These are phyloP conservation scores for Macaria notata DNA, from an alignment of 2,888 invertebrate genomes.

Conservation along the genomic window DNA sequence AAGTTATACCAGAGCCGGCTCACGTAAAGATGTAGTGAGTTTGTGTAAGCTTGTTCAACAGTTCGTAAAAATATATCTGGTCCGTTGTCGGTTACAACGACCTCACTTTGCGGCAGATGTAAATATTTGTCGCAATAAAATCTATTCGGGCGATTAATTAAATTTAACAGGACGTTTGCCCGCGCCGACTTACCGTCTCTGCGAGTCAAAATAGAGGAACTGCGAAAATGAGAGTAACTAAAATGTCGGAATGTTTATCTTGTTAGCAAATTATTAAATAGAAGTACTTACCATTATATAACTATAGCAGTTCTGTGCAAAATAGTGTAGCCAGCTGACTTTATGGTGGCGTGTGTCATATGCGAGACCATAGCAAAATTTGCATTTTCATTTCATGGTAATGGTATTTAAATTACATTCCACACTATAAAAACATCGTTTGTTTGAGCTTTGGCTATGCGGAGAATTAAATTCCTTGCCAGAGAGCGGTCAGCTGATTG, in stretches of 20 bases:
- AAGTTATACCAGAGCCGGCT: no score
- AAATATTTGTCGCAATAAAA: constrained; percentile 71
- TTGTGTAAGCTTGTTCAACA: constrained; percentile 11
- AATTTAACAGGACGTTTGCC: constrained; percentile 57
- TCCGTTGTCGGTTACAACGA: constrained; percentile 17
- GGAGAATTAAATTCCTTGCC: no score
- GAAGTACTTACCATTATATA: no score
- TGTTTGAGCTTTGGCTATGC: no score
- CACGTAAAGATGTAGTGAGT: no score
- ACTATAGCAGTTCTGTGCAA: no score
- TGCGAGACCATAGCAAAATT: no score
- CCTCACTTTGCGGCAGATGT: constrained; percentile 54
- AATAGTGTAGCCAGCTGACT: no score
- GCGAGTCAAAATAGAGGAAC: constrained; percentile 1
- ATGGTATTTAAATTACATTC: no score
- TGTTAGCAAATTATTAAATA: background rate
- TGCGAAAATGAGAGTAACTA: background rate
- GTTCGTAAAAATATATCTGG: constrained; percentile 30
- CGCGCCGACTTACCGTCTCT: constrained; percentile 23
- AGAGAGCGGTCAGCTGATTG: background rate
- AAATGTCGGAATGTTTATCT: background rate
- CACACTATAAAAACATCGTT: no score
- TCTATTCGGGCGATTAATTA: constrained; percentile 67
- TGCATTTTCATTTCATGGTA: no score
- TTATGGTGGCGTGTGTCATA: no score